phyloP scores from a whole-genome alignment of 1,140 invertebrate genomes.

The Maconellicoccus hirsutus region DNA sequence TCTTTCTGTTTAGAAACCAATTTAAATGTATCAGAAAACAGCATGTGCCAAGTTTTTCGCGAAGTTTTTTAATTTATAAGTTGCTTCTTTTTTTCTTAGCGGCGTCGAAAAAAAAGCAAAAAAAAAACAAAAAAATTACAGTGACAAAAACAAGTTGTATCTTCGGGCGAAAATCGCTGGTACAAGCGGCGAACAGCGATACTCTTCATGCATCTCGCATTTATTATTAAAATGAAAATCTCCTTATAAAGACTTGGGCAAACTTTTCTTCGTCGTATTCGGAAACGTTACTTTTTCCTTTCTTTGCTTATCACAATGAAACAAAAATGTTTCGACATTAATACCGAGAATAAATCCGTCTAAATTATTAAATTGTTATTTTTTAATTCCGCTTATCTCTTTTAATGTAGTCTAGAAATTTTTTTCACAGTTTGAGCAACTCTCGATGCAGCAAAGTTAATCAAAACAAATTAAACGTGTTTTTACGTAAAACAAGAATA shows the following conservation, averaged over 20 bases:
- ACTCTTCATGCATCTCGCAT: neutral
- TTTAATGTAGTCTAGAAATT: neutral
- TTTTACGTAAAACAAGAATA: neutral
- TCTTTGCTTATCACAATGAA: neutral
- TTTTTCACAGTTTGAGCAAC: neutral
- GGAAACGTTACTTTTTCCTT: neutral
- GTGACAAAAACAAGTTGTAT: neutral
- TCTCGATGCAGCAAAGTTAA: neutral
- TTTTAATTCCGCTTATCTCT: neutral
- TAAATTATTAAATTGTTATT: constrained; percentile 2
- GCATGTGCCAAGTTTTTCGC: neutral
- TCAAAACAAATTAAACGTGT: neutral
- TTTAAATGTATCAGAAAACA: too few species aligned
- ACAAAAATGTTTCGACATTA: neutral
- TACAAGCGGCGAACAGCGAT: neutral
- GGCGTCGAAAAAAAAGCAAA: neutral
- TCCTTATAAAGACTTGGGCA: neutral
- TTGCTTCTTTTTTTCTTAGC: neutral
- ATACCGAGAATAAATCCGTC: neutral
- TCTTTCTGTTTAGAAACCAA: too few species aligned
- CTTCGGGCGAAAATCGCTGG: neutral
- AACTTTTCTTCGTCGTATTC: neutral
- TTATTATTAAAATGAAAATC: constrained; percentile 10
- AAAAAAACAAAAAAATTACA: neutral
- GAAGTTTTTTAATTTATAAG: constrained; percentile 10